These are phyloP conservation scores for Colinus virginianus DNA, from an alignment of 2,113 vertebrate genomes.

Conservation along the genomic window DNA sequence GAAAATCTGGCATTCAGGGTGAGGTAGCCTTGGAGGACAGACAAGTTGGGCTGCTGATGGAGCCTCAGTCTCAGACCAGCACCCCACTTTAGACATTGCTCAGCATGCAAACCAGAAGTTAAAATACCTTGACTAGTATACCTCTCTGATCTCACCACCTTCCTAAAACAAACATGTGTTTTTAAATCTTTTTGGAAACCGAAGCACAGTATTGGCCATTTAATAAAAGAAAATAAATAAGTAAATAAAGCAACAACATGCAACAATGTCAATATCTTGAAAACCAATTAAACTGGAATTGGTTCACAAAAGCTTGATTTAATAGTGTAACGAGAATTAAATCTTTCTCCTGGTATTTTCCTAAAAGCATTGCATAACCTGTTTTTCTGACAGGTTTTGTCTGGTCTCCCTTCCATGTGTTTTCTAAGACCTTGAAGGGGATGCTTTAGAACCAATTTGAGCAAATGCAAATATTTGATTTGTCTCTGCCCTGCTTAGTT, in stretches of 20 bases:
- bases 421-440: background rate
- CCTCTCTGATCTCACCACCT: background rate
- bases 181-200: background rate
- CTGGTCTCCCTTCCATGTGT: background rate
- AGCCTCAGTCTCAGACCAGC: background rate
- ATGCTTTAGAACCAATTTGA: conserved; percentile 11
- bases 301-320: background rate
- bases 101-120: background rate
- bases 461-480: conserved; percentile 63
- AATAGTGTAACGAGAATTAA: background rate
- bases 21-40: background rate
- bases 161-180: background rate
- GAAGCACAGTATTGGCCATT: background rate
- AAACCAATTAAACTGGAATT: background rate
- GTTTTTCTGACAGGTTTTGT: conserved; percentile 6
- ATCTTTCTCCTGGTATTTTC: background rate
- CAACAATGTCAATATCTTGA: background rate
- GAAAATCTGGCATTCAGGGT: background rate
- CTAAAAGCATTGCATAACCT: background rate
- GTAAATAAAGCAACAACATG: too few species aligned
- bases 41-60: background rate
- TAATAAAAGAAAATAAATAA: background rate
- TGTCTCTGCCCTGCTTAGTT: conserved; percentile 64
- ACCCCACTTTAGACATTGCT: background rate
- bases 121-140: background rate